Evolutionary conservation across 2,797 vertebrate species (phyloP), one percentile per base, ranked within the genome.

Genomic region (Distichodus sexfasciatus): DNA sequence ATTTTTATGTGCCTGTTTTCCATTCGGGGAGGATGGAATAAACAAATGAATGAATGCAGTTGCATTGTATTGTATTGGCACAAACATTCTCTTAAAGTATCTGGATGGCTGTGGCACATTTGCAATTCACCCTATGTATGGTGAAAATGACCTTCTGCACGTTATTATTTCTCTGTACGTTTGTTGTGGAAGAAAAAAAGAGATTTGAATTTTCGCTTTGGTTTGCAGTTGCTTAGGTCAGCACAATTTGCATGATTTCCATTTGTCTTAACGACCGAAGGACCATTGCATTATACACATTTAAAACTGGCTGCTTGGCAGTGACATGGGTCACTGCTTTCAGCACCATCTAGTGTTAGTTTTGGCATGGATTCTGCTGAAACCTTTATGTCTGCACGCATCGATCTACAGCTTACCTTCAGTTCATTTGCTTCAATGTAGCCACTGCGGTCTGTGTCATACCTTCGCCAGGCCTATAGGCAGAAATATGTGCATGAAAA

Each of bases 351-450:
- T 59, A 28, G 24, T 10, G 41, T 38, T 51, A 46, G 47, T 48
- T 58, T 19, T 26, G 58, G 26, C 41, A 17, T 46, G 50, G 26
- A 55, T 38, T 54, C 4, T 11, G 19, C 26, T 44, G 31, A 40
- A 21, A 15, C 35, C 19, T 74, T 91, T 91, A 68, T 31, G 46
- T 3, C 3, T 26, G 85, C 87, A 74, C 92, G 83, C 71, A 91
- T 92, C 12, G 90, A 8, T 12, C 21, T 26, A 47, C 8, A 23
- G 41, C 78, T 41, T 84, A 91, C 90, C 89, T 91, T 89, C 75
- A 90, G 61, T 77, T 91, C 89, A 91, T 97, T 96, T 85, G 97
- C 93, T 93, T 97, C 96, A 82, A 98, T 98, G 87, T 90, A 96
- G 71, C 96, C 95, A 64, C 97, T 86, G 76, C 95, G 95, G 88